phyloP scores from a whole-genome alignment of 2,888 invertebrate genomes.

The Uropetala carovei region DNA sequence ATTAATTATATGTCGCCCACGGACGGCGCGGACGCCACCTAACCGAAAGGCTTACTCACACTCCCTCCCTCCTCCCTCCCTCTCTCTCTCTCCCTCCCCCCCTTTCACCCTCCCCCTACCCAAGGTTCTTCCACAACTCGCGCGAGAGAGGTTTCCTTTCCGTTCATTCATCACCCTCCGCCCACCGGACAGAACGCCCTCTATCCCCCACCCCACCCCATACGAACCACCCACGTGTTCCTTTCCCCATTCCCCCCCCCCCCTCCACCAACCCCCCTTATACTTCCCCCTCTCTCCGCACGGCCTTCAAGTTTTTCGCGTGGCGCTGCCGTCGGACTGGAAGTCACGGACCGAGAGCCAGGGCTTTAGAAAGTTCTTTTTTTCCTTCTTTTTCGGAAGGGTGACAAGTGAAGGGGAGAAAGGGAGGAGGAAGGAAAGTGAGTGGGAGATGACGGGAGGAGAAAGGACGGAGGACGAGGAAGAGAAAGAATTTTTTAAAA shows the following conservation, averaged over 20 bases:
- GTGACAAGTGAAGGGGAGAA: constrained; percentile 20
- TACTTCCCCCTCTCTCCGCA: background rate
- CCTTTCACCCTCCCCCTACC: background rate
- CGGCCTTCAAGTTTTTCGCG: background rate
- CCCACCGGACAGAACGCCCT: background rate
- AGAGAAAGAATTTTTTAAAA: too few relatives aligned
- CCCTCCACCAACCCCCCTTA: too few relatives aligned
- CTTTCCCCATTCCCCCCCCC: background rate
- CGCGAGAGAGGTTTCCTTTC: background rate
- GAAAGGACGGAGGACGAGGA: too few relatives aligned
- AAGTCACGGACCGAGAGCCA: background rate
- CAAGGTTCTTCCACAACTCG: background rate
- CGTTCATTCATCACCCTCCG: constrained; percentile 56
- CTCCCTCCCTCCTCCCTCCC: background rate
- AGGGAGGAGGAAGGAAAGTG: too few relatives aligned
- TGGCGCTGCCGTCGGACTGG: background rate
- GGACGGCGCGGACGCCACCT: background rate
- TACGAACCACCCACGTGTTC: constrained; percentile 12
- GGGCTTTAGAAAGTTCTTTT: background rate
- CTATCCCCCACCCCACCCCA: constrained; percentile 2
- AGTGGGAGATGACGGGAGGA: too few relatives aligned
- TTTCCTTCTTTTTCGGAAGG: background rate
- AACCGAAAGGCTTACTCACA: constrained; percentile 7
- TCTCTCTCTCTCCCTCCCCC: background rate
- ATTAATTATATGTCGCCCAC: constrained; percentile 30